Evolutionary conservation across 1,140 invertebrate genomes (phyloP), one percentile per base, ranked within the genome.

Genomic region (Aphaenogaster ashmeadi): DNA sequence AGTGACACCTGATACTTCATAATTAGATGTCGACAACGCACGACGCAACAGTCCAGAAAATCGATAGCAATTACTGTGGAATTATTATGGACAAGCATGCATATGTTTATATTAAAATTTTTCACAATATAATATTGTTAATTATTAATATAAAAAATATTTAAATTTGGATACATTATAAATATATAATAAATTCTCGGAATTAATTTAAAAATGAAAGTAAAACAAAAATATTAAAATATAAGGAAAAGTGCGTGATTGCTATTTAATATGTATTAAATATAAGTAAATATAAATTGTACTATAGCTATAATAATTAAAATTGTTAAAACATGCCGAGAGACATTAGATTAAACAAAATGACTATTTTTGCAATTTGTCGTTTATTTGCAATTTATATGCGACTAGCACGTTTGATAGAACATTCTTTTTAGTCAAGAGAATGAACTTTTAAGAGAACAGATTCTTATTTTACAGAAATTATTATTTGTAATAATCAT

Each of bases 1-100:
- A 72, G 66, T 89, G 91, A 92, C 91, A 92, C 91, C 91, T 92
- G 91, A 92, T 91, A 89, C 81, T 74, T 50, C 58, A 44, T 91
- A 91, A 91, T 91, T 91, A 91, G 60, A 64, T 56, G 54, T 69
- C 27, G 38, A 56, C 13, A 13, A 1, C 38, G 50, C 13, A 7
- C 50, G 13, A 60, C 27, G 21, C 38, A 15, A 3, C 6, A 9
- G 21, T 2, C 33, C 60, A 18, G 6, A 71, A 81, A 71, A 38
- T 52, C 60, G 18, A 71, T 62, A 60, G 11, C 21, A 18, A 44
- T 60, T 58, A 47, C 18, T 47, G 15, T n/a, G 66, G 5, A 77
- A 78, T 77, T 66, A 77, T 2, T 1, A 7, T 54, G 13, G 18
- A 15, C 3, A 54, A n/a, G 8, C 58, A 50, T 5, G 36, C 5